Evolutionary conservation across 2,888 invertebrate species (phyloP), one percentile per base, ranked within the genome.

Genomic region (Drosophila anomalata): DNA sequence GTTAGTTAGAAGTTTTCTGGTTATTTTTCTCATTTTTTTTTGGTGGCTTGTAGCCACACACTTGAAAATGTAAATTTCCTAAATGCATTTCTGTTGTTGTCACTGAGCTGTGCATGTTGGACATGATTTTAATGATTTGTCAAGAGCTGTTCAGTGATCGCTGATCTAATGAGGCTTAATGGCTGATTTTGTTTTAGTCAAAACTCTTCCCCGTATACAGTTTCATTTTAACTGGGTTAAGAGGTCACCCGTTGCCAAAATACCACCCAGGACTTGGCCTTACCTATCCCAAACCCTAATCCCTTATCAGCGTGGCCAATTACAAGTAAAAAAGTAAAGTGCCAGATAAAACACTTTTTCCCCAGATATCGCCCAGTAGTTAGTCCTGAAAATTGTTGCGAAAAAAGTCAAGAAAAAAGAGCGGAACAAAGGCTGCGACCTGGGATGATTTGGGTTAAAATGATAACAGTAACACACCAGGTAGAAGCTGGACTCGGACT

Each of bases 271-370:
- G 53, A 44, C 24, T 39, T 46, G 36, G 8, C 24, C 22, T 31
- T 31, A 22, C 2, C 41, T 31, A 31, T 31, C 20, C n/a, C 48
- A 60, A 66, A 60, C 54, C 70, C 65, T 47, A 53, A 63, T 31
- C 12, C n/a, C 48, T 73, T 87, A 82, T 87, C 88, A 78, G 86
- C 88, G 61, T 87, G 86, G 55, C 86, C 65, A 87, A 87, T 82
- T 85, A 63, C 60, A 69, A 53, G 69, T 59, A 76, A 70, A 69
- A 68, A 70, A 78, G 57, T 61, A 67, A 78, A 67, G 88, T 87
- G 82, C 67, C 66, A 79, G 82, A 82, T 82, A 82, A 82, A 87
- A 88, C 82, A 82, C 82, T 85, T 82, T 31, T 47, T 48, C 14
- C 44, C 60, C 60, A 39, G 67, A 58, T 51, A 67, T 56, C 50